Base-by-base conservation (phyloP, 1,140 invertebrate genomes). In the Melanaphis sacchari region DNA sequence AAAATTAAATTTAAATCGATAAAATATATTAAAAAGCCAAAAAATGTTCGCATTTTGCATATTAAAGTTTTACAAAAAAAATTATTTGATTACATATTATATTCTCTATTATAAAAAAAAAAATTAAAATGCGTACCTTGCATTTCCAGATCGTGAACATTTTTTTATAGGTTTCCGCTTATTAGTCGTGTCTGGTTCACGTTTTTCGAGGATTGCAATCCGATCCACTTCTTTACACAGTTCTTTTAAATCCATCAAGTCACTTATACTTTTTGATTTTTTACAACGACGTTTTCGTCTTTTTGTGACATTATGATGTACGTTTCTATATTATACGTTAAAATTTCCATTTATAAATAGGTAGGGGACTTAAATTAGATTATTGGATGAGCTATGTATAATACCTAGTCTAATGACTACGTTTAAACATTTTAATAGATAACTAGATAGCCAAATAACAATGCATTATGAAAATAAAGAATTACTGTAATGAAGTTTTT, bases 181-280 rank as follows among this genome's bases (percentile, higher is more conserved):
- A 66, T 40, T 41, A 66, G 36, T 31, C 59, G 26, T 43, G 24
- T 93, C 46, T 38, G 89, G 89, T 59, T 59, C 76, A 81, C 36
- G 11, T 52, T 41, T 31, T 46, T 92, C 93, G 49, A 87, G 40
- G 18, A 82, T 49, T 36, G 82, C 76, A 81, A 52, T 88, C 24
- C 85, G 43, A n/a, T 87, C 54, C 41, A 81, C 90, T 89, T 93
- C 76, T 90, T 88, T 93, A 38, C 93, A 81, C 54, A 89, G 31
- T 40, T 88, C 94, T 90, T 87, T 93, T 41, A 93, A 90, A 41
- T 87, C 59, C 92, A 66, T 82, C 52, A 89, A 8, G 38, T 90
- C 59, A 81, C 76, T 93, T 26, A 89, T 36, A 31, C 87, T 93
- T 54, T 88, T 90, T 40, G 89, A 88, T 81, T 82, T 88, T 87